These are phyloP conservation scores for Cephalotes varians DNA, from an alignment of 2,888 invertebrate species.

Conservation along the genomic window DNA sequence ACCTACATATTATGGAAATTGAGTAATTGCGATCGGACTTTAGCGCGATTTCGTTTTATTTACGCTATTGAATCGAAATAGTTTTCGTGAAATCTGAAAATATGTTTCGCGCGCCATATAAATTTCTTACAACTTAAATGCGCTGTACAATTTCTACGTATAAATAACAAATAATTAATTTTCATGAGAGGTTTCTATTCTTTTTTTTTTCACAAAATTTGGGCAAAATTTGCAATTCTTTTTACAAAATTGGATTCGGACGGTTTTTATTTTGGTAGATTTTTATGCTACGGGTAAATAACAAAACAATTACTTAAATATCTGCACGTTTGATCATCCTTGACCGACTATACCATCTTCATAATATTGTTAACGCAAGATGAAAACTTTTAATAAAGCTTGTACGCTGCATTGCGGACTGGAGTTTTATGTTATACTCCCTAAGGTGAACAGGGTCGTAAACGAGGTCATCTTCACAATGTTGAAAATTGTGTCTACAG, in stretches of 20 bases:
- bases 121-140: not conserved
- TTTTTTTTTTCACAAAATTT: too few relatives aligned
- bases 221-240: too few relatives aligned
- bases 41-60: not conserved
- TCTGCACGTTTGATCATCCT: constrained; percentile 11
- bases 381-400: constrained; percentile 49
- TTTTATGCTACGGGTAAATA: too few relatives aligned
- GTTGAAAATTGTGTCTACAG: constrained; percentile 26
- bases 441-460: constrained; percentile 36
- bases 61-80: not conserved
- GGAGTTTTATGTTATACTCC: constrained; percentile 50
- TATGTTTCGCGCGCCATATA: not conserved
- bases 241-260: not conserved
- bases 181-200: not conserved
- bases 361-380: not conserved
- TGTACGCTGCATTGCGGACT: constrained; percentile 39
- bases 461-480: constrained; percentile 42
- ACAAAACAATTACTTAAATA: not conserved
- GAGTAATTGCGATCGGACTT: constrained; percentile 20
- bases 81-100: not conserved
- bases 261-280: not conserved
- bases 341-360: constrained; percentile 10
- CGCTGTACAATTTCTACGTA: not conserved
- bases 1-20: constrained; percentile 43
- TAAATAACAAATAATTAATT: not conserved